Conservation (phyloP, 2,113 vertebrate species). For the Crotophaga sulcirostris region DNA sequence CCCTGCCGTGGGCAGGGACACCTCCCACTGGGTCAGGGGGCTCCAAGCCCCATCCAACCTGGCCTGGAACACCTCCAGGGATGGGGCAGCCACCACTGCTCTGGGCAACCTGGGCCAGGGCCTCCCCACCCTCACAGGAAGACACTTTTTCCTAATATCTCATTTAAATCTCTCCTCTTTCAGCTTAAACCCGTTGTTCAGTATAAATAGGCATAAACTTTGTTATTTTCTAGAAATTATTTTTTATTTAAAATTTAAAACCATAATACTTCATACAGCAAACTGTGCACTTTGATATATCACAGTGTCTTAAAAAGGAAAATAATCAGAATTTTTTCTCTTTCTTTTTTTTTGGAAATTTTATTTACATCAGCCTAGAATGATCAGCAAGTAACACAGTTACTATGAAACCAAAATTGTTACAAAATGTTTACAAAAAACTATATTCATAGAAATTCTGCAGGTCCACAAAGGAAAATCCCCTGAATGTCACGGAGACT, state of each 20-base stretch:
- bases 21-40: too few species aligned
- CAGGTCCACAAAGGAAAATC: constrained; percentile 91
- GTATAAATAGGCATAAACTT: background rate
- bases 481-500: constrained; percentile 82
- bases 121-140: too few species aligned
- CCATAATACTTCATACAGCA: constrained; percentile 98
- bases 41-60: too few species aligned
- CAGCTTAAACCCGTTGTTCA: background rate
- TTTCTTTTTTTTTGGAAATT: constrained; percentile 76
- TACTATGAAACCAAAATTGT: constrained; percentile 95
- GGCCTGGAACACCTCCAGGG: too few species aligned
- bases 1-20: too few species aligned
- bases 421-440: constrained; percentile 99
- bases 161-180: too few species aligned
- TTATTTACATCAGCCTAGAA: constrained; percentile 87
- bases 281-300: constrained; percentile 99
- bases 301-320: constrained; percentile 99
- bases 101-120: too few species aligned
- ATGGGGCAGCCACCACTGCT: too few species aligned
- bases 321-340: constrained; percentile 85
- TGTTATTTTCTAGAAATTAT: constrained; percentile 79
- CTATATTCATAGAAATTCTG: constrained; percentile 99
- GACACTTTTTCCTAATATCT: too few species aligned
- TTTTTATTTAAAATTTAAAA: constrained; percentile 98
- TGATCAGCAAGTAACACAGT: constrained; percentile 93